Evolutionary conservation across 2,888 invertebrate species (phyloP).

Genomic region (Agrochola lychnidis): DNA sequence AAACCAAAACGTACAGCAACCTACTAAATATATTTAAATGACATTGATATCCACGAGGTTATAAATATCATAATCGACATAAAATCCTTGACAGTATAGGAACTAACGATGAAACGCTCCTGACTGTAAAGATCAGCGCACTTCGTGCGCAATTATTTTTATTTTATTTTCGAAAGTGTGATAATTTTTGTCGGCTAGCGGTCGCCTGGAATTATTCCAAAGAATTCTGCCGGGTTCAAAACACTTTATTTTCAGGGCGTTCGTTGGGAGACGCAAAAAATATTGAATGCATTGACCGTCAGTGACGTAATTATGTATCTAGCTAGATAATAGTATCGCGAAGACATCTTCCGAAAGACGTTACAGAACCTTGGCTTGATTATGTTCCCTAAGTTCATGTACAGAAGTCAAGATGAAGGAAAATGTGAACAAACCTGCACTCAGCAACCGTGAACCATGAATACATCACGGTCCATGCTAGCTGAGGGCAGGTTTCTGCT

Average conservation of each 20-base stretch:
- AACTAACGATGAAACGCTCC: slow-evolving; percentile 33
- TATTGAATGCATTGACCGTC: slow-evolving; percentile 63
- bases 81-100: slow-evolving; percentile 23
- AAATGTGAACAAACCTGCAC: neutral
- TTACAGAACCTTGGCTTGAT: neutral
- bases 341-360: neutral
- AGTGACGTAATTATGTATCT: neutral
- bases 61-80: slow-evolving; percentile 16
- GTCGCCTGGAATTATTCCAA: slow-evolving; percentile 85
- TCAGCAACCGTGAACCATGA: neutral
- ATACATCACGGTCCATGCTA: neutral
- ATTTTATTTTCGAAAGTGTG: slow-evolving; percentile 68
- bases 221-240: slow-evolving; percentile 78
- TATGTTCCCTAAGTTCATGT: neutral
- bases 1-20: no score
- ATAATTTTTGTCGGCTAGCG: slow-evolving; percentile 67
- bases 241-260: slow-evolving; percentile 68
- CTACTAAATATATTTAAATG: neutral
- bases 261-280: slow-evolving; percentile 44
- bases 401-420: neutral
- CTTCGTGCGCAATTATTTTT: slow-evolving; percentile 65
- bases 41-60: neutral
- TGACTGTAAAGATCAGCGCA: slow-evolving; percentile 46
- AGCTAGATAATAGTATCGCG: neutral
- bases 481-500: neutral